These are phyloP conservation scores for Halocaridina rubra DNA, from an alignment of 2,888 invertebrate genomes.

Conservation along the genomic window DNA sequence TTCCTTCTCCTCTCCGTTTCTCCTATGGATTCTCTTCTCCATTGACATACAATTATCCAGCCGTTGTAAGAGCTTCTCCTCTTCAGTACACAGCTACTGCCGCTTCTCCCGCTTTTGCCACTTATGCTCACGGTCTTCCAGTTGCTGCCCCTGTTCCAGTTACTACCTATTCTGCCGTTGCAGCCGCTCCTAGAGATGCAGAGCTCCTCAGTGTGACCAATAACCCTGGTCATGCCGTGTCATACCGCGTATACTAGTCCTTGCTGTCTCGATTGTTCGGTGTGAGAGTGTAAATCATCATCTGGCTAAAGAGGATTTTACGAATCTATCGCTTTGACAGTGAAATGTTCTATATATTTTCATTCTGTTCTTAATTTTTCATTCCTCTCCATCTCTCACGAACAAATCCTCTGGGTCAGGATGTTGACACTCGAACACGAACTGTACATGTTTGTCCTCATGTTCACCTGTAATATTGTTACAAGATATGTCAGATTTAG, in stretches of 20 bases:
- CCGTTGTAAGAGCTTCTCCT: not conserved
- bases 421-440: no score
- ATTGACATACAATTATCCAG: not conserved
- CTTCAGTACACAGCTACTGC: not conserved
- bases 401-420: no score
- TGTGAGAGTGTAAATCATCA: not conserved
- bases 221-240: constrained; percentile 55
- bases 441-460: no score
- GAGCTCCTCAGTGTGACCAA: constrained; percentile 21
- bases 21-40: constrained; percentile 15
- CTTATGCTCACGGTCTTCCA: no score
- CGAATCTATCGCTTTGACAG: no score
- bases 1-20: constrained; percentile 1
- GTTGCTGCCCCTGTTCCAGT: not conserved
- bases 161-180: constrained; percentile 7
- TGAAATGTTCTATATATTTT: no score
- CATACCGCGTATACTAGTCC: constrained; percentile 50
- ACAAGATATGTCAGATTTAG: no score
- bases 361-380: no score
- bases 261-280: not conserved
- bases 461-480: no score
- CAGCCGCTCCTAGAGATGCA: constrained; percentile 18
- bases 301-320: not conserved
- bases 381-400: no score
- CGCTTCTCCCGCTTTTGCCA: not conserved